Conservation (phyloP, 2,797 vertebrate species). For the Potorous gilbertii region DNA sequence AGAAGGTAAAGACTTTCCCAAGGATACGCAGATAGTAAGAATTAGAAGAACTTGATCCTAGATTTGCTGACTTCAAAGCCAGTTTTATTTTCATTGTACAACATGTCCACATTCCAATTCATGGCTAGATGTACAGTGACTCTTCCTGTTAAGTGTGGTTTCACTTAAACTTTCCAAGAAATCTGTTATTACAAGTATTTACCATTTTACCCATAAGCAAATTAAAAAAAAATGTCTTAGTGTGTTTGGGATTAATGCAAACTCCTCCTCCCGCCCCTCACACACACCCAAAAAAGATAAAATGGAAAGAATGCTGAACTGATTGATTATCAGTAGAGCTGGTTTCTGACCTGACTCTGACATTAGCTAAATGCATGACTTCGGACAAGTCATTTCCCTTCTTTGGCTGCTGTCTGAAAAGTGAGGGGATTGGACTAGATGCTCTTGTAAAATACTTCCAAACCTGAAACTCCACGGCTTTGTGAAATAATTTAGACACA, state of each 20-base stretch:
- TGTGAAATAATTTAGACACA: neutral
- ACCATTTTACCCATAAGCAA: constrained; percentile 51
- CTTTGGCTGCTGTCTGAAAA: neutral
- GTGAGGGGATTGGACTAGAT: neutral
- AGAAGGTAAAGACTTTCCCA: neutral
- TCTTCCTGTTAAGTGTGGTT: constrained; percentile 61
- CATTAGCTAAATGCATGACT: neutral
- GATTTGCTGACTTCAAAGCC: neutral
- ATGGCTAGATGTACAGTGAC: constrained; percentile 64
- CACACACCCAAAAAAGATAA: neutral
- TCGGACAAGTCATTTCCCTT: neutral
- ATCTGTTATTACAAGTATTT: constrained; percentile 51
- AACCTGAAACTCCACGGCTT: neutral
- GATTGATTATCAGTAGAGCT: neutral
- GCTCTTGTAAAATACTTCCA: neutral
- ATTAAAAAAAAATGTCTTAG: constrained; percentile 4
- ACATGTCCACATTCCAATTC: constrained; percentile 52
- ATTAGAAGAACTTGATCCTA: neutral
- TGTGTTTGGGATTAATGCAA: neutral
- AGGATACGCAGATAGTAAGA: neutral
- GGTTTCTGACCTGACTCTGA: neutral
- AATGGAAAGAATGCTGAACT: neutral
- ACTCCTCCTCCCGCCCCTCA: neutral
- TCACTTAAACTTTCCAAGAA: constrained; percentile 59
- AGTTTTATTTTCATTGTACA: neutral